Evolutionary conservation across 2,797 vertebrate species (phyloP).

Genomic region (Toxotes lorentzi): DNA sequence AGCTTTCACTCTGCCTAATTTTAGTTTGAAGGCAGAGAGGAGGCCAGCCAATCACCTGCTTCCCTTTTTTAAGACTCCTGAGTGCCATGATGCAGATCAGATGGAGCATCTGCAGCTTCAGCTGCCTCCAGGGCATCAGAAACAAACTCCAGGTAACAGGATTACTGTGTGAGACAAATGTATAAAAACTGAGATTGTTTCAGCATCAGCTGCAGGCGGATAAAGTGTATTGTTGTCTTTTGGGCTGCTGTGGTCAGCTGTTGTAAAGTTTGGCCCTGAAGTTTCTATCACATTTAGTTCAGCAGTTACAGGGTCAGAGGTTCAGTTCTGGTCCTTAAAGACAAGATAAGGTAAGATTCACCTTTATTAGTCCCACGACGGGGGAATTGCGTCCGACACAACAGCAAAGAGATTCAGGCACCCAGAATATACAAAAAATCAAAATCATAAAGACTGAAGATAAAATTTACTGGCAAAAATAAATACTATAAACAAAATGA

Average conservation of each 20-base stretch:
- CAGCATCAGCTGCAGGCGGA: neutral
- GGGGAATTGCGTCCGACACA: no score
- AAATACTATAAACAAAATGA: no score
- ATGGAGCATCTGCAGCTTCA: constrained; percentile 15
- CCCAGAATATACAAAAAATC: no score
- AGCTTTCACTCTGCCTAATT: constrained; percentile 76
- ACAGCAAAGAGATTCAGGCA: no score
- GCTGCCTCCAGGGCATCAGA: constrained; percentile 1
- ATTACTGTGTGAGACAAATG: neutral
- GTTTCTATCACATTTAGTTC: neutral
- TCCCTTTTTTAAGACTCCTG: constrained; percentile 57
- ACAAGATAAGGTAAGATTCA: no score
- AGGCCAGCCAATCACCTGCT: constrained; percentile 62
- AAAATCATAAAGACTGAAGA: no score
- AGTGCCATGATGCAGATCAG: constrained; percentile 25
- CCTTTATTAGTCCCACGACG: no score
- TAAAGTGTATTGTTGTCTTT: neutral
- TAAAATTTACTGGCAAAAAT: no score
- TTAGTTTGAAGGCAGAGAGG: constrained; percentile 73
- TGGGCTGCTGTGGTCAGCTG: neutral
- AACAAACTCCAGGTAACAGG: constrained; percentile 6
- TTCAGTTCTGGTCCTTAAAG: neutral
- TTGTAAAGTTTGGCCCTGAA: neutral
- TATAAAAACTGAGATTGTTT: neutral
- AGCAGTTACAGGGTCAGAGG: neutral